Conservation (phyloP, 2,797 vertebrate genomes). For the Leucoraja ocellata region DNA sequence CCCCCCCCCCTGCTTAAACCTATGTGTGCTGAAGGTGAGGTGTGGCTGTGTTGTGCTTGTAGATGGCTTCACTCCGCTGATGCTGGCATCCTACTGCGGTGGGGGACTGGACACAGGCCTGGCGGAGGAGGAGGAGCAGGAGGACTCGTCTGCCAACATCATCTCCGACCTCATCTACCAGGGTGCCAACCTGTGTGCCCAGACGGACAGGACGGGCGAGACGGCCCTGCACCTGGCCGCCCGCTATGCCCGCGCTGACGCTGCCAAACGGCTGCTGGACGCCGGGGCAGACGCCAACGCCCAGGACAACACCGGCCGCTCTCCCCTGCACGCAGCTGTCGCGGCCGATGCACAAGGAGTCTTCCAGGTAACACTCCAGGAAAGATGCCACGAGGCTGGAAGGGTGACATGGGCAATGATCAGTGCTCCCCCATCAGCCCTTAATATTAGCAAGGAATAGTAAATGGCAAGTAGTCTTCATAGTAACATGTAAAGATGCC, state of each 20-base stretch:
- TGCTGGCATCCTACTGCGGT: conserved; percentile 90
- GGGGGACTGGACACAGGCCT: conserved; percentile 73
- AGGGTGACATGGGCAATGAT: not conserved
- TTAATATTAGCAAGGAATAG: too few relatives aligned
- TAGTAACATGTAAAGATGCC: too few relatives aligned
- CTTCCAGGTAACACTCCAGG: conserved; percentile 71
- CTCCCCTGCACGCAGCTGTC: conserved; percentile 81
- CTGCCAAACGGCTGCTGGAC: conserved; percentile 82
- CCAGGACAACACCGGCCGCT: conserved; percentile 81
- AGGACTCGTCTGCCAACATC: conserved; percentile 81
- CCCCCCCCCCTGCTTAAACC: too few relatives aligned
- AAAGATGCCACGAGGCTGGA: not conserved
- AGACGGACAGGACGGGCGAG: conserved; percentile 86
- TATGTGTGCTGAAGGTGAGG: too few relatives aligned
- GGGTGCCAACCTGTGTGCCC: conserved; percentile 79
- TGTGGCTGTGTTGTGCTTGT: conserved; percentile 19
- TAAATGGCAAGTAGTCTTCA: too few relatives aligned
- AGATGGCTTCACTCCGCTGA: conserved; percentile 90
- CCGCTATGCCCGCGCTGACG: conserved; percentile 82
- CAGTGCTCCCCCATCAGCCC: too few relatives aligned
- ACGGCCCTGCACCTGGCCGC: conserved; percentile 84
- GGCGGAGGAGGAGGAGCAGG: conserved; percentile 73
- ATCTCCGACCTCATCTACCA: conserved; percentile 91
- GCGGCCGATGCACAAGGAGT: conserved; percentile 87
- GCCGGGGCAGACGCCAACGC: conserved; percentile 85